Conservation (phyloP, 2,888 invertebrate species). For the Gandaritis pyraliata region DNA sequence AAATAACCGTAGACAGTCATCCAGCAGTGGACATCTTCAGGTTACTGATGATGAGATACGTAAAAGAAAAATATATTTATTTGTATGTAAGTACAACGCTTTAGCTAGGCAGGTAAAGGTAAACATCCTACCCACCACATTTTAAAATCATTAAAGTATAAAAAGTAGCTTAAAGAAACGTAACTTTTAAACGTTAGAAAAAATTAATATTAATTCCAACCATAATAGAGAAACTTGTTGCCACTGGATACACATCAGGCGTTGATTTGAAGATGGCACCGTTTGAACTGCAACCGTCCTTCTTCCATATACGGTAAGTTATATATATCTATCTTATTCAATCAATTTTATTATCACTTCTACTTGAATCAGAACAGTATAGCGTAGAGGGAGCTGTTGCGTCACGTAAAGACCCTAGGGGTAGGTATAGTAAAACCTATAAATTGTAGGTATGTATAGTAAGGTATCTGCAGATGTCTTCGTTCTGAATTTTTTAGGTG, state of each 20-base stretch:
- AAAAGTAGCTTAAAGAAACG: too few relatives aligned
- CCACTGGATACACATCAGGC: slow-evolving; percentile 68
- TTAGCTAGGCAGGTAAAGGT: too few relatives aligned
- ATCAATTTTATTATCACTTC: slow-evolving; percentile 61
- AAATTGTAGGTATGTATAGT: slow-evolving; percentile 45
- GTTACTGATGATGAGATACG: too few relatives aligned
- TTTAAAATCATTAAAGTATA: too few relatives aligned
- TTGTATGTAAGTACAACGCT: too few relatives aligned
- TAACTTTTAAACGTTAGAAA: not conserved
- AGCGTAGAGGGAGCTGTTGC: slow-evolving; percentile 68
- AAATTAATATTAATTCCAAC: not conserved
- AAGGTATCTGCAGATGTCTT: slow-evolving; percentile 48
- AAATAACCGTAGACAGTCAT: too few relatives aligned
- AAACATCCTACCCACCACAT: too few relatives aligned
- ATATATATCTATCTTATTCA: slow-evolving; percentile 69
- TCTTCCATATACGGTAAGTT: slow-evolving; percentile 72
- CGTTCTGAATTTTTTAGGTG: slow-evolving; percentile 58
- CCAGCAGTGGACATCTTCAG: too few relatives aligned
- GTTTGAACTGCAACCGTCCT: slow-evolving; percentile 73
- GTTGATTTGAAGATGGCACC: slow-evolving; percentile 74
- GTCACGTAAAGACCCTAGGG: slow-evolving; percentile 65
- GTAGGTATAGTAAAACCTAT: slow-evolving; percentile 58
- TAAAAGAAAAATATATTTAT: too few relatives aligned
- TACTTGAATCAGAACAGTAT: slow-evolving; percentile 69
- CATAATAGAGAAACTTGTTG: slow-evolving; percentile 59